phyloP scores from a whole-genome alignment of 2,113 vertebrate species.

The Corynorhinus townsendii region DNA sequence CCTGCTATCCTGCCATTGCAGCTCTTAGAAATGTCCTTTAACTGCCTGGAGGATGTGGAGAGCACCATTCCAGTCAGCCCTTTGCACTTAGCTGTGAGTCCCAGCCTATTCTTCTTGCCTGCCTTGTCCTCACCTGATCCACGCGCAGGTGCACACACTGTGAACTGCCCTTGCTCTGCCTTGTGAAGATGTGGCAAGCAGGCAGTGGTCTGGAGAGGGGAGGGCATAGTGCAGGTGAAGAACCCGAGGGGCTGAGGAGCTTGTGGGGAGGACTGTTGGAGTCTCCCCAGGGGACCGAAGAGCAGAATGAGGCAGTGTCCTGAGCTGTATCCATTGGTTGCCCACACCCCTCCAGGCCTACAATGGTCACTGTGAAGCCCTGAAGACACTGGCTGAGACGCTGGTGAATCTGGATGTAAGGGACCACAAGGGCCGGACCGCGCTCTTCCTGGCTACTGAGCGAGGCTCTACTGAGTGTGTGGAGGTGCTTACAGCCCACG shows the following conservation, averaged over 20 bases:
- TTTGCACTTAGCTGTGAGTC: slow-evolving; percentile 98
- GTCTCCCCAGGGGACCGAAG: background rate
- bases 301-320: background rate
- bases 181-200: background rate
- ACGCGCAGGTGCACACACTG: background rate
- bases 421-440: slow-evolving; percentile 89
- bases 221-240: background rate
- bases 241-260: background rate
- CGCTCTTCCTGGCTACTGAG: slow-evolving; percentile 92
- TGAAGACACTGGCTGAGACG: slow-evolving; percentile 92
- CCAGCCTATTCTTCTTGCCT: background rate
- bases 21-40: slow-evolving; percentile 98
- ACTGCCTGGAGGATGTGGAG: slow-evolving; percentile 95
- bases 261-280: background rate
- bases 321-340: background rate
- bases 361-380: slow-evolving; percentile 95
- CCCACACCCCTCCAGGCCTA: slow-evolving; percentile 83
- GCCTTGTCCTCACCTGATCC: background rate
- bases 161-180: background rate
- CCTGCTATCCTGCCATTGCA: slow-evolving; percentile 66
- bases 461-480: slow-evolving; percentile 89
- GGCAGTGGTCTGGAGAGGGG: background rate
- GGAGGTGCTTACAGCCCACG: slow-evolving; percentile 92
- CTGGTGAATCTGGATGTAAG: slow-evolving; percentile 94
- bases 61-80: slow-evolving; percentile 95